Evolutionary conservation across 2,888 invertebrate species (phyloP).

Genomic region (Stramonita haemastoma): DNA sequence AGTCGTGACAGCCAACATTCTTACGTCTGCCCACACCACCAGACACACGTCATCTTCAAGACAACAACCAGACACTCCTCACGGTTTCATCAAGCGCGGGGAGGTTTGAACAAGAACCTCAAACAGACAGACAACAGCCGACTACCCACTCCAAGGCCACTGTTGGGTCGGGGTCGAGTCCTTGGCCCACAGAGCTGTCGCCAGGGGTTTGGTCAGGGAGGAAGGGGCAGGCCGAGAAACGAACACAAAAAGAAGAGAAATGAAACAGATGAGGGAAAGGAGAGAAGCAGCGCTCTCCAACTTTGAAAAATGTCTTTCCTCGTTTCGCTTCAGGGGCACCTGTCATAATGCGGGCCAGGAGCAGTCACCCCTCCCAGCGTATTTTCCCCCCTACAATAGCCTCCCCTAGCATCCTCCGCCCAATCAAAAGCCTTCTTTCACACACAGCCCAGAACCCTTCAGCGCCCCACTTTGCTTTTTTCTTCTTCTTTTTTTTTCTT

Average conservation of each 20-base stretch:
- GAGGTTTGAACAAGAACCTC: not conserved
- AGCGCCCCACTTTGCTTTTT: not conserved
- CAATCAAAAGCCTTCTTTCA: slow-evolving; percentile 36
- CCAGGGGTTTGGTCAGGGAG: not conserved
- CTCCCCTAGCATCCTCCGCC: slow-evolving; percentile 33
- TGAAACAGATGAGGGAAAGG: slow-evolving; percentile 36
- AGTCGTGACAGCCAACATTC: too few species aligned
- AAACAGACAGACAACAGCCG: slow-evolving; percentile 3
- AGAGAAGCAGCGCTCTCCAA: slow-evolving; percentile 29
- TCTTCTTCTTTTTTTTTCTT: not conserved
- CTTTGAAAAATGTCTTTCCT: slow-evolving; percentile 28
- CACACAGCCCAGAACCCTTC: slow-evolving; percentile 3
- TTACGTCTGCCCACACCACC: too few species aligned
- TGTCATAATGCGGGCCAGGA: slow-evolving; percentile 37
- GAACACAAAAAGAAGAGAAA: not conserved
- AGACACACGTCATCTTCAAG: too few species aligned
- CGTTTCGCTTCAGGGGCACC: slow-evolving; percentile 36
- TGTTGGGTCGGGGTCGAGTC: not conserved
- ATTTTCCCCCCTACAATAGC: slow-evolving; percentile 25
- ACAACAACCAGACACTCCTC: too few species aligned
- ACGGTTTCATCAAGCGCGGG: not conserved
- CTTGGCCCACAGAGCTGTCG: not conserved
- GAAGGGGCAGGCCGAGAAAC: slow-evolving; percentile 12
- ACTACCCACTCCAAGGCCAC: slow-evolving; percentile 12
- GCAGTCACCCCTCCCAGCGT: slow-evolving; percentile 28